Conservation (phyloP, 2,888 invertebrate species). For the Nasonia oneida region DNA sequence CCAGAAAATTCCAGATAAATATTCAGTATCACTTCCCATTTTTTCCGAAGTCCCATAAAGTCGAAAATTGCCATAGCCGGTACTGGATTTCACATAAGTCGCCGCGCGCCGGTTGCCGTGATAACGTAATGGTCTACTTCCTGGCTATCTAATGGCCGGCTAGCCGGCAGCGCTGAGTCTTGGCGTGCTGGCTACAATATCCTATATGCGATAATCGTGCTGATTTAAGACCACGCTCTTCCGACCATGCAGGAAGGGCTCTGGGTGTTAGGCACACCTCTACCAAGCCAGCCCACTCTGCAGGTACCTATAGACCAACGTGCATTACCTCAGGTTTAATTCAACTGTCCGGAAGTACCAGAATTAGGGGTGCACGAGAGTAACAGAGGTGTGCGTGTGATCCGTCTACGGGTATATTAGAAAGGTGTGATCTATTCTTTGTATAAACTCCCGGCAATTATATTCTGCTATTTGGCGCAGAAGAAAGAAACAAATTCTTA, state of each 20-base stretch:
- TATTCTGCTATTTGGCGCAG: background rate
- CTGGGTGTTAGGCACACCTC: conserved; percentile 39
- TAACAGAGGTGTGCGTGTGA: background rate
- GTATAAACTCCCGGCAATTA: background rate
- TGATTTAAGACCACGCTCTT: conserved; percentile 74
- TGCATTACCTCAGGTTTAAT: conserved; percentile 31
- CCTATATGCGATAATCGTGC: conserved; percentile 73
- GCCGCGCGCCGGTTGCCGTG: conserved; percentile 63
- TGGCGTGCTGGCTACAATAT: conserved; percentile 67
- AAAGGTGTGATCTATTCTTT: background rate
- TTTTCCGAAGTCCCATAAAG: conserved; percentile 40
- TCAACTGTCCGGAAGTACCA: background rate
- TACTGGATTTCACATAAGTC: conserved; percentile 55
- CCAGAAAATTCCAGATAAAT: conserved; percentile 29
- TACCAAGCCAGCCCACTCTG: background rate
- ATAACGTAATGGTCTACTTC: conserved; percentile 74
- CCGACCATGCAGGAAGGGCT: conserved; percentile 74
- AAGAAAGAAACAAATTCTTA: background rate
- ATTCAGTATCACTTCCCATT: conserved; percentile 20
- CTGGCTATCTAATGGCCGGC: conserved; percentile 69
- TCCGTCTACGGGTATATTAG: background rate
- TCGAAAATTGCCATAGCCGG: conserved; percentile 53
- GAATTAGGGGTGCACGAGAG: background rate
- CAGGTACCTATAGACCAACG: background rate
- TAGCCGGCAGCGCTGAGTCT: background rate